Percentiles rank a stretch among this genome's conserved stretches.
Conservation (phyloP, 2,888 invertebrate genomes). For the Tipula helvola region DNA sequence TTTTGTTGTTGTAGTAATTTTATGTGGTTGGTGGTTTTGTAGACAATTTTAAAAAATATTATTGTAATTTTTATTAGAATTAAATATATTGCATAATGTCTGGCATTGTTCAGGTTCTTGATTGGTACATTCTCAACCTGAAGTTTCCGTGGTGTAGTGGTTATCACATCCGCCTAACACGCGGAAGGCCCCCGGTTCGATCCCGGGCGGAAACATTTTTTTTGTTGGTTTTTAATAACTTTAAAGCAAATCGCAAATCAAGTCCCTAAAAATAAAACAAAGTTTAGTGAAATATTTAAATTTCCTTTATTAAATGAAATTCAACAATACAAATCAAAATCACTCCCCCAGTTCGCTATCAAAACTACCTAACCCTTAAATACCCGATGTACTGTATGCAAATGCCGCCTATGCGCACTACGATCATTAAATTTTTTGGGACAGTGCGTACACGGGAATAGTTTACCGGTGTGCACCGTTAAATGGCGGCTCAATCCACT, state of each 20-base stretch:
- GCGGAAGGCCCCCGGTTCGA: conserved; percentile 34
- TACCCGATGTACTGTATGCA: conserved; percentile 26
- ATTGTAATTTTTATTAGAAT: too few species aligned
- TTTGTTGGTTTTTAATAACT: background rate
- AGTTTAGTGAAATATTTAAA: too few species aligned
- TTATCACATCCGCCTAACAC: conserved; percentile 33
- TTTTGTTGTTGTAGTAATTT: too few species aligned
- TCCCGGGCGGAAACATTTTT: conserved; percentile 30
- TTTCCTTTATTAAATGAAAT: background rate
- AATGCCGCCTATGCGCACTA: conserved; percentile 55
- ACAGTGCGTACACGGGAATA: conserved; percentile 51
- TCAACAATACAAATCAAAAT: background rate
- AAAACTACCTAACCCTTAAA: background rate
- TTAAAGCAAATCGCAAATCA: too few species aligned
- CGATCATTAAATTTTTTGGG: conserved; percentile 56
- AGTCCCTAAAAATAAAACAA: too few species aligned
- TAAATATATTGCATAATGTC: too few species aligned
- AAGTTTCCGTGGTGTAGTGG: conserved; percentile 35
- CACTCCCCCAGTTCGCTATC: background rate
- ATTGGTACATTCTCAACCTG: too few species aligned
- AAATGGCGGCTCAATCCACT: conserved; percentile 58
- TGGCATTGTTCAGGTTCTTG: too few species aligned
- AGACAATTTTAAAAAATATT: too few species aligned
- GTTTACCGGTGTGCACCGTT: conserved; percentile 49
- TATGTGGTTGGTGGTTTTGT: too few species aligned